These are phyloP conservation scores for Trachurus trachurus DNA, from an alignment of 2,797 vertebrate genomes.

Conservation along the genomic window DNA sequence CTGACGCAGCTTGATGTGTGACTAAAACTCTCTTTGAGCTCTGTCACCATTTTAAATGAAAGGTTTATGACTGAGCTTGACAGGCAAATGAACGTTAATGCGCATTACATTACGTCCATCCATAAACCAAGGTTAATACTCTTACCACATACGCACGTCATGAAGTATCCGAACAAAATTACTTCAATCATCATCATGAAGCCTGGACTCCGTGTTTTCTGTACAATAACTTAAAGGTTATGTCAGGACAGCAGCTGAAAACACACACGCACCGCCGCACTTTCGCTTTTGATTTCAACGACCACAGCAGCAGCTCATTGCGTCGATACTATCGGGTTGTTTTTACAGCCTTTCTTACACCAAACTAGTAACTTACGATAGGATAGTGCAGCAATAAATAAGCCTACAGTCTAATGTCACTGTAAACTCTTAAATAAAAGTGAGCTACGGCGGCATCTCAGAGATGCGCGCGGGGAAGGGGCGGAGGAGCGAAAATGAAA, in stretches of 20 bases:
- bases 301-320: background rate
- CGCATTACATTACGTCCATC: background rate
- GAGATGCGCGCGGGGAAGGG: constrained; percentile 21
- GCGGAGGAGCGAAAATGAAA: constrained; percentile 42
- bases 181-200: constrained; percentile 48
- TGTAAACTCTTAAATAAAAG: background rate
- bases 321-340: background rate
- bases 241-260: background rate
- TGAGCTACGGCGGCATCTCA: accelerated
- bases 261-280: constrained; percentile 5
- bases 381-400: background rate
- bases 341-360: background rate
- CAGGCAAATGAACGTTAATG: background rate
- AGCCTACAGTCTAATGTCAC: background rate
- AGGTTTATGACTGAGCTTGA: background rate
- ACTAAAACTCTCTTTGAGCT: background rate
- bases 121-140: background rate
- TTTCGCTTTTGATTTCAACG: constrained; percentile 84
- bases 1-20: too few relatives aligned
- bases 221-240: background rate
- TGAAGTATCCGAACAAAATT: constrained; percentile 66
- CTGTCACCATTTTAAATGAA: background rate
- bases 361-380: background rate
- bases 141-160: constrained; percentile 74
- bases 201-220: background rate